Conservation (phyloP, 2,888 invertebrate species). For the Lasioglossum morio region DNA sequence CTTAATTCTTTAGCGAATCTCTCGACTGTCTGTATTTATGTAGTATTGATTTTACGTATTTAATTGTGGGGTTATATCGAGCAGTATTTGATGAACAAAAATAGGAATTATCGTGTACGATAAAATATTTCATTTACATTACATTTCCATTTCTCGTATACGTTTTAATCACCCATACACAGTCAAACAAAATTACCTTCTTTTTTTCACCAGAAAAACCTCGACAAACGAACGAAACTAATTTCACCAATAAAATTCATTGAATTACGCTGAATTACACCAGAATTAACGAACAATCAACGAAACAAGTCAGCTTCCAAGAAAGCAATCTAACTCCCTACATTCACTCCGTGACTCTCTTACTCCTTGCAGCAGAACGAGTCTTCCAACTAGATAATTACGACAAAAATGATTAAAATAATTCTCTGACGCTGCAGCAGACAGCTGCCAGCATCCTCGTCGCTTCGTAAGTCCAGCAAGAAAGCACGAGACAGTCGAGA, state of each 20-base stretch:
- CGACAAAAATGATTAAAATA: slow-evolving; percentile 7
- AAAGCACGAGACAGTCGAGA: background rate
- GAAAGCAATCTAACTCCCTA: background rate
- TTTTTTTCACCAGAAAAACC: too few species aligned
- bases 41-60: background rate
- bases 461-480: background rate
- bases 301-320: background rate
- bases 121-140: background rate
- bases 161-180: too few species aligned
- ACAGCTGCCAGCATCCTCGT: background rate
- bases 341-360: background rate
- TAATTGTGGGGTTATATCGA: background rate
- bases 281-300: background rate
- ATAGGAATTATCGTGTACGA: background rate
- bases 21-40: background rate
- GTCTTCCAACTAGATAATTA: background rate
- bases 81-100: background rate
- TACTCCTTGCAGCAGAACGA: background rate
- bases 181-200: too few species aligned
- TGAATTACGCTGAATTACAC: background rate
- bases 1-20: background rate
- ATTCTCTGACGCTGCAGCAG: background rate
- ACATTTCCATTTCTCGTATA: too few species aligned
- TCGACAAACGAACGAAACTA: background rate
- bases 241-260: background rate